Evolutionary conservation across 2,113 vertebrate genomes (phyloP).

Genomic region (Cygnus buccinator): DNA sequence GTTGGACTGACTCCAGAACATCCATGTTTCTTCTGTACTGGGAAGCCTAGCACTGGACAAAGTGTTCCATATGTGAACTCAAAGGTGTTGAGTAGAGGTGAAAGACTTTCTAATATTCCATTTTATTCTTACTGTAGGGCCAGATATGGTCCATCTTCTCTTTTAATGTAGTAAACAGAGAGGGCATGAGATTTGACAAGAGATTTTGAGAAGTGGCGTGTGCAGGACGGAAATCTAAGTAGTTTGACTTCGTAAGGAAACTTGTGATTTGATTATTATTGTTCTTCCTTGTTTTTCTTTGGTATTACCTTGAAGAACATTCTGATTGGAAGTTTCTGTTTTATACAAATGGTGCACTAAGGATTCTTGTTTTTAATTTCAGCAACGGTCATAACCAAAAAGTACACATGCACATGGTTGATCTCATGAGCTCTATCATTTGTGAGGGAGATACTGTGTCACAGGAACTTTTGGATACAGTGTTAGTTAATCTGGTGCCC

Average conservation of each 20-base stretch:
- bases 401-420: conserved; percentile 99
- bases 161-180: background rate
- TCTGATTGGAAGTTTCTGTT: background rate
- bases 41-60: background rate
- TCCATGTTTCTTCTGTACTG: background rate
- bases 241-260: background rate
- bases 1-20: background rate
- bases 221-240: background rate
- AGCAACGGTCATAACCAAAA: conserved; percentile 99
- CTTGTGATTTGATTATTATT: background rate
- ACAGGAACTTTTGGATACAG: conserved; percentile 96
- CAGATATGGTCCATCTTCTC: background rate
- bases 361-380: conserved; percentile 64
- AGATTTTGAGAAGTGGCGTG: background rate
- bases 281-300: background rate
- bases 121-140: background rate
- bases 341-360: background rate
- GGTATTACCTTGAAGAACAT: background rate
- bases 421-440: conserved; percentile 99
- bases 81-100: background rate
- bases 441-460: conserved; percentile 98
- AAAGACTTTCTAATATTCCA: background rate
- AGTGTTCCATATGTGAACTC: background rate
- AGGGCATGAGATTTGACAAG: background rate
- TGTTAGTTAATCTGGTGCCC: conserved; percentile 96